These are phyloP conservation scores for Himalopsyche kuldschensis DNA, from an alignment of 2,888 invertebrate species.

Conservation along the genomic window DNA sequence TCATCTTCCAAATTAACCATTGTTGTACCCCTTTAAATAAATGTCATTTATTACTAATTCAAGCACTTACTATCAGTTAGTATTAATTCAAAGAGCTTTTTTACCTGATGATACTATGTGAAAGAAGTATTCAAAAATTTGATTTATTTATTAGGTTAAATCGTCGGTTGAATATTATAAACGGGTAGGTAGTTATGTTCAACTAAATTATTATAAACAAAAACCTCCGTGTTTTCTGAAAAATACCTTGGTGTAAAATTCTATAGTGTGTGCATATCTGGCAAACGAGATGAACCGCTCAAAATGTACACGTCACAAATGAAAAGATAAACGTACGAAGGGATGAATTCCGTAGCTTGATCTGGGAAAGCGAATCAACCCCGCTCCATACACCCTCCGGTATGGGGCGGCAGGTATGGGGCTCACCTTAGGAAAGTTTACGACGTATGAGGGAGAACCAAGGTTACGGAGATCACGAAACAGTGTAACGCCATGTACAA, in stretches of 20 bases:
- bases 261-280: neutral
- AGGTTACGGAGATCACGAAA: constrained; percentile 36
- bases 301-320: constrained; percentile 27
- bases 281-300: neutral
- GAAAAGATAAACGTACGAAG: constrained; percentile 24
- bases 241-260: neutral
- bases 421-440: constrained; percentile 30
- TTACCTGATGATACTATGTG: too few relatives aligned
- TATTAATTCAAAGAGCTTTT: too few relatives aligned
- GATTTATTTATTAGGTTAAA: too few relatives aligned
- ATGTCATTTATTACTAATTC: too few relatives aligned
- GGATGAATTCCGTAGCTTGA: neutral
- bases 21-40: too few relatives aligned
- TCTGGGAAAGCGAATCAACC: neutral
- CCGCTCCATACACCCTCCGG: neutral
- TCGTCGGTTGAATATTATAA: too few relatives aligned
- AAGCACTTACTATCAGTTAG: too few relatives aligned
- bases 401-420: constrained; percentile 8
- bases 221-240: too few relatives aligned
- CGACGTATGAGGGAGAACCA: constrained; percentile 31
- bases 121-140: too few relatives aligned
- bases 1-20: too few relatives aligned
- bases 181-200: too few relatives aligned
- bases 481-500: constrained; percentile 16
- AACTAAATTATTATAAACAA: too few relatives aligned